phyloP scores from a whole-genome alignment of 2,888 invertebrate genomes.

The Eupithecia exiguata region DNA sequence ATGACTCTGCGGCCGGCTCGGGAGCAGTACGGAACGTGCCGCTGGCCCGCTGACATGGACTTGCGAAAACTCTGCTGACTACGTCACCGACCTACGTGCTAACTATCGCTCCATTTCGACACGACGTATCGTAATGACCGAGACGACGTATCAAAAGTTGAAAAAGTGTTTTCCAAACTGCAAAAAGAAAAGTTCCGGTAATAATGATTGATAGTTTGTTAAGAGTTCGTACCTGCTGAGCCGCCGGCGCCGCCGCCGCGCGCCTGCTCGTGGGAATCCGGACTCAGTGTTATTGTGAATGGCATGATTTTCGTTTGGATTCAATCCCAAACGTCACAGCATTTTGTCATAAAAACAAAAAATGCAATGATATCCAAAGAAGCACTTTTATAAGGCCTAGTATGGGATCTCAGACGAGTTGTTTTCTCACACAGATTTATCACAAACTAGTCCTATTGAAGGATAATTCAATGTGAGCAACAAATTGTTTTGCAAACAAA shows the following conservation, averaged over 20 bases:
- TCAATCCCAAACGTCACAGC: not conserved
- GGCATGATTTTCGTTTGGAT: conserved; percentile 4
- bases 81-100: conserved; percentile 21
- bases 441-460: not conserved
- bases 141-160: conserved; percentile 31
- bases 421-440: not conserved
- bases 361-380: not conserved
- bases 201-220: conserved; percentile 22
- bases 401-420: not conserved
- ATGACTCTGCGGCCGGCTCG: conserved; percentile 6
- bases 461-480: not conserved
- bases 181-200: conserved; percentile 32
- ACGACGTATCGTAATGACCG: conserved; percentile 25
- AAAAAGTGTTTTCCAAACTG: conserved; percentile 36
- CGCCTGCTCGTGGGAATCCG: conserved; percentile 19
- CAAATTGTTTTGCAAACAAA: not conserved
- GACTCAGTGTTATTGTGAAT: not conserved
- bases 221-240: conserved; percentile 14
- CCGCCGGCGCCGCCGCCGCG: not conserved
- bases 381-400: not conserved
- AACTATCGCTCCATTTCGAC: conserved; percentile 19
- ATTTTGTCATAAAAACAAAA: not conserved
- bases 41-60: conserved; percentile 8
- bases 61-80: conserved; percentile 18
- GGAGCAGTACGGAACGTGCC: conserved; percentile 18